phyloP scores from a whole-genome alignment of 2,113 vertebrate genomes.

The Lathamus discolor region DNA sequence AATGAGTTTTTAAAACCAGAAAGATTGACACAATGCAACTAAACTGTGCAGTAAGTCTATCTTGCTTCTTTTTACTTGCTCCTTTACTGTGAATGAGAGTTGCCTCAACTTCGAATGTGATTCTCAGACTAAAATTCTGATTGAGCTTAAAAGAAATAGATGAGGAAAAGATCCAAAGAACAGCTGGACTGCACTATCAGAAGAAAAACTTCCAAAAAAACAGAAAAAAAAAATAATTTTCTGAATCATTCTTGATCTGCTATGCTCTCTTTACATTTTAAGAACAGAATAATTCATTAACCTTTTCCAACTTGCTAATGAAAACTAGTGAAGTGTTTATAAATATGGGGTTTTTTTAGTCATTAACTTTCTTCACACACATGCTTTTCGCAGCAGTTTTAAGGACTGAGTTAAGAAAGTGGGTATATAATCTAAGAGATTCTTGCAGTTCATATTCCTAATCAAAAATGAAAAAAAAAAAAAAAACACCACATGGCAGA shows the following conservation, averaged over 20 bases:
- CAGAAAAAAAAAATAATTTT: background rate
- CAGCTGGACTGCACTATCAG: background rate
- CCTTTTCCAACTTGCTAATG: background rate
- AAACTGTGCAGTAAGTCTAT: background rate
- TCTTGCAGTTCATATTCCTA: background rate
- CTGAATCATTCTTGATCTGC: background rate
- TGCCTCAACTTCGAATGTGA: background rate
- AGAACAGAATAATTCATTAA: background rate
- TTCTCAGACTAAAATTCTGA: background rate
- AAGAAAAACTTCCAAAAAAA: background rate
- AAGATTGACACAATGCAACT: background rate
- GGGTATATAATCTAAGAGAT: background rate
- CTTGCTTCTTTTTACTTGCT: background rate
- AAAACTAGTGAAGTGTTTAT: background rate
- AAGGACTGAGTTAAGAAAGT: background rate
- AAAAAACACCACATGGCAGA: background rate
- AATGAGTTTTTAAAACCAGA: background rate
- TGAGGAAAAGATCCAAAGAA: background rate
- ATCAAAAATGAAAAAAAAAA: background rate
- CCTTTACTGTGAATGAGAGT: background rate
- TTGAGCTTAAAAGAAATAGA: background rate
- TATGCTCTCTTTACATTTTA: background rate
- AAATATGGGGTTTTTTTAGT: background rate
- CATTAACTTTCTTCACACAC: fast-evolving
- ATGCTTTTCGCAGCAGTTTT: background rate